A percentile compares a stretch with the other conserved stretches of the same genome.
Conservation (phyloP, 2,888 invertebrate species). For the Neoitamus cyanurus region DNA sequence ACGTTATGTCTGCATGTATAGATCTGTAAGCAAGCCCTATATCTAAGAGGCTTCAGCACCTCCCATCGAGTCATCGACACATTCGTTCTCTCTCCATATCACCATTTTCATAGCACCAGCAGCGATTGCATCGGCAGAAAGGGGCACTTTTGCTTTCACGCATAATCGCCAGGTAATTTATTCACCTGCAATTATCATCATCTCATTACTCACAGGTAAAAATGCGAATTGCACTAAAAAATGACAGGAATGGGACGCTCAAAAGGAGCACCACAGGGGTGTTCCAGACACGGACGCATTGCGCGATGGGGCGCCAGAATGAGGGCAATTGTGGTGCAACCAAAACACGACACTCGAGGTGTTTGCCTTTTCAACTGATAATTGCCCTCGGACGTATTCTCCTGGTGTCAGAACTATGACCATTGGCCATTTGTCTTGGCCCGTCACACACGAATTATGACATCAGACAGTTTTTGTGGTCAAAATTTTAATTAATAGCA, state of each 20-base stretch:
- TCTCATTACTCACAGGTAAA: conserved; percentile 3
- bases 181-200: conserved; percentile 15
- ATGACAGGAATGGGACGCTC: not conserved
- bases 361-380: conserved; percentile 11
- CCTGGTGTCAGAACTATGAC: conserved; percentile 19
- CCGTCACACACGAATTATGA: conserved; percentile 14
- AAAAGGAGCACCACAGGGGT: conserved; percentile 20
- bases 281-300: not conserved
- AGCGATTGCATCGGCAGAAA: not conserved
- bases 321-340: not conserved
- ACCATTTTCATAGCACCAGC: not conserved
- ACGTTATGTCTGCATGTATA: too few relatives aligned
- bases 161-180: not conserved
- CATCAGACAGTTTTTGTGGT: not conserved
- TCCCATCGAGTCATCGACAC: not conserved
- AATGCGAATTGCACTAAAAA: conserved; percentile 9
- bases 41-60: not conserved
- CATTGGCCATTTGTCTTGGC: conserved; percentile 29
- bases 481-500: conserved; percentile 14
- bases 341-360: not conserved
- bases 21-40: not conserved
- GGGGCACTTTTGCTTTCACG: not conserved
- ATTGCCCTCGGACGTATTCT: conserved; percentile 16
- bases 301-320: not conserved
- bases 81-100: not conserved